Evolutionary conservation across 2,888 invertebrate genomes (phyloP), one percentile per base, ranked within the genome.

Genomic region (Drosophila formosana): DNA sequence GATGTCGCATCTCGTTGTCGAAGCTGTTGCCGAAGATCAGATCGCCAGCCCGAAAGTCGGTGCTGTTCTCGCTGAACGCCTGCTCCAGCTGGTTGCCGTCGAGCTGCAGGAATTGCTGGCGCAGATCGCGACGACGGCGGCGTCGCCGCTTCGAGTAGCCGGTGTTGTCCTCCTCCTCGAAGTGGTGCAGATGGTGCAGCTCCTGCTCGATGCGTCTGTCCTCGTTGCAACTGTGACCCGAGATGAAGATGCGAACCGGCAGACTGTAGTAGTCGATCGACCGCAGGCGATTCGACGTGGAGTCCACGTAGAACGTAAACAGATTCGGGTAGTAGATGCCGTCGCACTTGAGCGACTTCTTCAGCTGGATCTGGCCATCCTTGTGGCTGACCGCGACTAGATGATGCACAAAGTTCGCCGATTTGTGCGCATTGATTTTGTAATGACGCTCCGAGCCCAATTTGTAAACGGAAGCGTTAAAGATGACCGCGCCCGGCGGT

Each of bases 291-390:
- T 95, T 96, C 72, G 97, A 96, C 55, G 96, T 96, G 37, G 97
- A 97, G 91, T 97, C 97, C 69, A 97, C 95, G 92, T 97, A 96
- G 90, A 97, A 95, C 4, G 97, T 97, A 91, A 97, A 97, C 62
- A 97, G 94, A 87, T 96, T 96, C 0, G 97, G 97, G 90, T 97
- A 97, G 78, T 95, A 95, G 34, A 96, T 94, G 71, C 97, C 97
- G 87, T 96, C 95, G 92, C 97, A 97, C 89, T 95, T 94, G 11
- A 97, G 93, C 60, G 94, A 94, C 86, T 95, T 95, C 75, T 95
- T 94, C 39, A 97, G 93, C n/a, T 94, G 94, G 63, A 97, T 95
- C 75, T 95, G 94, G 13, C 97, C 97, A 72, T 94, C 95, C 85
- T 95, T 95, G 62, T 95, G 94, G 92, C 96, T 95, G 65, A 97